Base-by-base conservation (phyloP, 2,113 vertebrate species). In the Circaetus cinerascens region DNA sequence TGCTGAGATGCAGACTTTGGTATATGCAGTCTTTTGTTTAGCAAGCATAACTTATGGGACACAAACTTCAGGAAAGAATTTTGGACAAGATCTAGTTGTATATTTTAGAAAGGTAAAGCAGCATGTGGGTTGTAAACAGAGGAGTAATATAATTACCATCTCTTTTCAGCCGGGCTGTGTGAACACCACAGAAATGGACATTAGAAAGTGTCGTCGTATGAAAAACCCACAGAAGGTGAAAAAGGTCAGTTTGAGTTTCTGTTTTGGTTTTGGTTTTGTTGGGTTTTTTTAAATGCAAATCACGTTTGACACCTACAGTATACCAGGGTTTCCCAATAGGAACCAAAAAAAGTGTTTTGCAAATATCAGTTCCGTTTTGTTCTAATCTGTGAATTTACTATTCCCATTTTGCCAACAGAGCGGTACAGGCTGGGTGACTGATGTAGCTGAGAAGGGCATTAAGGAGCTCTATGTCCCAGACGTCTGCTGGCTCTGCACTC, bases 131-230 rank as follows among this genome's bases (percentile, higher is more conserved):
- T 87, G 22, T 71, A 66, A 93, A 74, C 16, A 55, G 25, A 68
- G 23, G 29, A 69, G 11, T 93, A 78, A 95, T 27, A 34, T 1
- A 1, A 32, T 92, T 55, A 5, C 69, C 64, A 30, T 89, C 16
- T 89, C 69, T 95, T 94, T 85, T 97, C 98, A 99, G 99, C 99
- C 99, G 29, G 99, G 99, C 91, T 99, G 99, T 94, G 99, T 99
- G 97, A 99, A 99, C 97, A 99, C 99, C 95, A 99, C 99, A 25
- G 99, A 99, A 98, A 99, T 99, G 99, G 99, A 99, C 95, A 99
- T 99, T 94, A 98, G 99, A 97, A 99, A 99, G 97, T 99, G 99
- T 88, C 98, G 99, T 34, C 98, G 99, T 91, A 98, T 99, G 98
- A 99, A 98, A 98, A 99, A 99, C 96, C 99, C 99, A 27, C 99